Conservation (phyloP, 1,140 invertebrate species). For the Drosophila nannoptera region DNA sequence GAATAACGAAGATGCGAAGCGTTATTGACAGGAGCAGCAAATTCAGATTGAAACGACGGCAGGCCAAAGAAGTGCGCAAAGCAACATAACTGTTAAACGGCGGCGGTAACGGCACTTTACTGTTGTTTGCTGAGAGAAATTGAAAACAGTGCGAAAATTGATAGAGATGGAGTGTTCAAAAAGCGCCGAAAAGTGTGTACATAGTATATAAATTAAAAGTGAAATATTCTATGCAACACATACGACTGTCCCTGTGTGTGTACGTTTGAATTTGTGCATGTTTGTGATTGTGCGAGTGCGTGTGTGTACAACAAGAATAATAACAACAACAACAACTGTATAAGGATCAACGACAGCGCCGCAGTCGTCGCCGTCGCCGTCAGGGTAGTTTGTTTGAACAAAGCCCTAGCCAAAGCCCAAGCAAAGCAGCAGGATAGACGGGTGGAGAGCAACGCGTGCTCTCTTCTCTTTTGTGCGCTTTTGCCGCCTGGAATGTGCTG, state of each 20-base stretch:
- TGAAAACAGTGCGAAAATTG: slow-evolving; percentile 28
- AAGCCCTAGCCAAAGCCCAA: slow-evolving; percentile 23
- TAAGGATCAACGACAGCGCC: slow-evolving; percentile 58
- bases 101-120: slow-evolving; percentile 40
- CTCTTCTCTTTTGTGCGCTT: slow-evolving; percentile 51
- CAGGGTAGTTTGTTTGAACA: slow-evolving; percentile 72
- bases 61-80: slow-evolving; percentile 25
- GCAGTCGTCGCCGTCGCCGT: slow-evolving; percentile 29
- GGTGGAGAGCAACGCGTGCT: slow-evolving; percentile 16
- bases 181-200: slow-evolving; percentile 47
- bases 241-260: slow-evolving; percentile 28
- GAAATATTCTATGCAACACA: slow-evolving; percentile 60
- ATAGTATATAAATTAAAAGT: slow-evolving; percentile 36
- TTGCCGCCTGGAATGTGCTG: slow-evolving; percentile 51
- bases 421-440: slow-evolving; percentile 22
- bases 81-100: slow-evolving; percentile 52
- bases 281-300: slow-evolving; percentile 44
- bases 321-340: slow-evolving; percentile 52
- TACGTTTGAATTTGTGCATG: slow-evolving; percentile 24
- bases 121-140: slow-evolving; percentile 49
- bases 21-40: slow-evolving; percentile 20
- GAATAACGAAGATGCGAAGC: slow-evolving; percentile 30
- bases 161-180: slow-evolving; percentile 15
- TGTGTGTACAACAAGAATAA: slow-evolving; percentile 55
- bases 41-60: slow-evolving; percentile 31